Percentiles rank a stretch among this genome's conserved stretches.
phyloP scores from a whole-genome alignment of 2,113 vertebrate species.

The Ursus arctos region DNA sequence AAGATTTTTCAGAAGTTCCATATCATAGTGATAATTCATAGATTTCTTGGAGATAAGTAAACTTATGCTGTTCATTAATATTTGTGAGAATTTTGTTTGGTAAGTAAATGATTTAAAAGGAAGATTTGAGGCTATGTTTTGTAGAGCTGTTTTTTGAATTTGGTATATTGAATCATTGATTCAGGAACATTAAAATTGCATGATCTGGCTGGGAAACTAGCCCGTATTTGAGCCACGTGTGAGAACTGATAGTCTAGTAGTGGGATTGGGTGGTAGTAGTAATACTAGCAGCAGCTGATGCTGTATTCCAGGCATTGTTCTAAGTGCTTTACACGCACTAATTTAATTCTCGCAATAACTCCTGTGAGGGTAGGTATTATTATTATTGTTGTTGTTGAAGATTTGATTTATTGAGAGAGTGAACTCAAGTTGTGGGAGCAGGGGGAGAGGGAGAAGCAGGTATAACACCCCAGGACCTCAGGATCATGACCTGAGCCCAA shows the following conservation, averaged over 20 bases:
- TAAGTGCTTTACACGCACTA: neutral
- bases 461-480: neutral
- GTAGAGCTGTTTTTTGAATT: conserved; percentile 43
- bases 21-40: conserved; percentile 28
- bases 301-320: neutral
- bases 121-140: conserved; percentile 23
- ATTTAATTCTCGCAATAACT: conserved; percentile 1
- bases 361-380: neutral
- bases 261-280: neutral
- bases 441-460: neutral
- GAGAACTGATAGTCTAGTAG: conserved; percentile 21
- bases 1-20: conserved; percentile 22
- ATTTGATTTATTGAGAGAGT: neutral
- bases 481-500: neutral
- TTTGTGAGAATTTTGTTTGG: neutral
- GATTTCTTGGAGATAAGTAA: conserved; percentile 40
- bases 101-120: conserved; percentile 49
- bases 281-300: neutral
- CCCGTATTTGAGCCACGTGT: conserved; percentile 15
- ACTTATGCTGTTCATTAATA: neutral
- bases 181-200: conserved; percentile 44
- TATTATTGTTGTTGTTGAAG: neutral
- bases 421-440: neutral
- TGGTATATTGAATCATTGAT: conserved; percentile 20
- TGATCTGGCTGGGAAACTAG: neutral